These are phyloP conservation scores for Drosophila putrida DNA, from an alignment of 2,888 invertebrate genomes.

Conservation along the genomic window DNA sequence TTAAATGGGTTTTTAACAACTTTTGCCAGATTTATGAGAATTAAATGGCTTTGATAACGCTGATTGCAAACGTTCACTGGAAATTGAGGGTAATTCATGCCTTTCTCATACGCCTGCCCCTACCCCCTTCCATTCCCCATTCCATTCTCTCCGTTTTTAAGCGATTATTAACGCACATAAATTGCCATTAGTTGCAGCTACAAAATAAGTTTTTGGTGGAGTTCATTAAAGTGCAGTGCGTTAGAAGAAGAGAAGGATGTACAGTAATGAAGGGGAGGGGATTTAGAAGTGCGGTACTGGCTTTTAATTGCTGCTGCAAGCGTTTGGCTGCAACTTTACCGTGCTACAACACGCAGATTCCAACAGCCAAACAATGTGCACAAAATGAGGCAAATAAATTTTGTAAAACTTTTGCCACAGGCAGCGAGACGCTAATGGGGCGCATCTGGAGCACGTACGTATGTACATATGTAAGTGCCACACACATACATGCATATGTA, in stretches of 20 bases:
- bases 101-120: neutral
- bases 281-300: neutral
- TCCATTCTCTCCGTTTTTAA: constrained; percentile 1
- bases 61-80: constrained; percentile 46
- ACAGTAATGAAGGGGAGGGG: neutral
- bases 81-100: constrained; percentile 40
- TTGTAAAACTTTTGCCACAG: constrained; percentile 53
- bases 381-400: constrained; percentile 77
- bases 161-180: constrained; percentile 73
- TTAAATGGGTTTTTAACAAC: constrained; percentile 76
- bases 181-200: constrained; percentile 64
- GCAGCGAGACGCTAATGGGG: constrained; percentile 53
- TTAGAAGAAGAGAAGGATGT: constrained; percentile 9
- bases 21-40: constrained; percentile 69
- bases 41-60: constrained; percentile 73
- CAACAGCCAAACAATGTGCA: constrained; percentile 61
- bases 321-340: constrained; percentile 68
- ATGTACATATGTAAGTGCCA: constrained; percentile 14
- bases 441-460: constrained; percentile 54
- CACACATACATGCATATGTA: neutral
- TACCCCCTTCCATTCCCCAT: too few relatives aligned
- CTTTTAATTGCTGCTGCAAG: constrained; percentile 61
- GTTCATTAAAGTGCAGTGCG: constrained; percentile 51
- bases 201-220: constrained; percentile 35
- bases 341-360: constrained; percentile 72